These are phyloP conservation scores for Notechis scutatus DNA, from an alignment of 2,113 vertebrate genomes.

Conservation along the genomic window DNA sequence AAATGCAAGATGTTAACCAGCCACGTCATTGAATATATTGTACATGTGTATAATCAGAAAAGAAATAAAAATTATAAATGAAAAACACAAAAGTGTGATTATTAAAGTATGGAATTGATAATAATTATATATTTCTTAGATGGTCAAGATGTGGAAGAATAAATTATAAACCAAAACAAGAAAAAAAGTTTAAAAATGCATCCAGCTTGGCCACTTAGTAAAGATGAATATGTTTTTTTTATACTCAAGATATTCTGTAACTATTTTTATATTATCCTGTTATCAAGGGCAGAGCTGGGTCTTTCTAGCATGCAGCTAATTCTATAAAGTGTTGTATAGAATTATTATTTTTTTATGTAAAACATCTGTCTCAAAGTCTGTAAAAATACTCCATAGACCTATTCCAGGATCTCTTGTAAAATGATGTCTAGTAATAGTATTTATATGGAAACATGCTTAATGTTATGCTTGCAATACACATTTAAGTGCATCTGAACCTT, in stretches of 20 bases:
- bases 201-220: neutral
- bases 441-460: neutral
- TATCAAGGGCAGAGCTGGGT: neutral
- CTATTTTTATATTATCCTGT: neutral
- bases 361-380: neutral
- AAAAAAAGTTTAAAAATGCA: neutral
- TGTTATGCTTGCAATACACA: neutral
- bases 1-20: neutral
- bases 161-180: neutral
- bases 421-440: neutral
- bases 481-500: neutral
- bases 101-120: neutral
- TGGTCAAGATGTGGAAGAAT: neutral
- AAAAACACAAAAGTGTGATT: neutral
- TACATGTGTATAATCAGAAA: neutral
- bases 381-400: neutral
- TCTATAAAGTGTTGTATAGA: neutral
- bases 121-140: neutral
- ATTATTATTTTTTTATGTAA: constrained; percentile 10
- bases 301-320: neutral
- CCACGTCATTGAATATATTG: neutral
- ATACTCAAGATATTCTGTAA: neutral
- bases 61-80: neutral
- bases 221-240: neutral
- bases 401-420: neutral